Base-by-base conservation (phyloP, 1,140 invertebrate species). In the Batillaria attramentaria region DNA sequence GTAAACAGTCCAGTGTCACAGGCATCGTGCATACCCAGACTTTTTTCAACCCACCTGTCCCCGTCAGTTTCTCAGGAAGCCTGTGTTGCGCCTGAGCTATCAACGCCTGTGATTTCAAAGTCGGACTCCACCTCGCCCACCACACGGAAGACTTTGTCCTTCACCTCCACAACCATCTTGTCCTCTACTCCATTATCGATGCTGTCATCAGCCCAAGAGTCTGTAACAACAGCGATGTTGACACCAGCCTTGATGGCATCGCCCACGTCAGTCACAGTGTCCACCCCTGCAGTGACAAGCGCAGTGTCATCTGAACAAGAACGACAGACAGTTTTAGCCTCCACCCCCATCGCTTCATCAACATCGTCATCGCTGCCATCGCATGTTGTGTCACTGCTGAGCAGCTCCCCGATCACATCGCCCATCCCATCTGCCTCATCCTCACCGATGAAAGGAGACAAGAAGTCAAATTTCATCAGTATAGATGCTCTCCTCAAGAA, bases 401-500 rank as follows among this genome's bases (percentile, higher is more conserved):
- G 54, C 75, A 68, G 78, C 46, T 62, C 77, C 43, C 73, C 76
- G 13, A 62, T 69, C 24, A 43, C 65, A 13, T 77, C 78, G n/a
- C 65, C 80, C 50, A 70, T 37, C 28, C 35, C 39, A 33, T 70
- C 80, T 28, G 46, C 79, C 57, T 76, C 80, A n/a, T 82, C 82
- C 43, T 68, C 80, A 28, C 74, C 82, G 28, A 65, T 72, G 41
- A 79, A 75, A 65, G 74, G 41, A 13, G 83, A 84, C 37, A 78
- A 77, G 72, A 87, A 87, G 73, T 81, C 84, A 16, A 87, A 83
- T 62, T 88, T 89, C 66, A 83, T 87, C 74, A 89, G 87, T 74
- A 89, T 89, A 68, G 87, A 89, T 77, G 84, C 87, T 18, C 72
- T 89, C 68, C 82, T 89, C n/a, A 87, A 86, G 60, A 89, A 89